Evolutionary conservation across 2,113 vertebrate species (phyloP), one percentile per base, ranked within the genome.

Genomic region (Varanus komodoensis): DNA sequence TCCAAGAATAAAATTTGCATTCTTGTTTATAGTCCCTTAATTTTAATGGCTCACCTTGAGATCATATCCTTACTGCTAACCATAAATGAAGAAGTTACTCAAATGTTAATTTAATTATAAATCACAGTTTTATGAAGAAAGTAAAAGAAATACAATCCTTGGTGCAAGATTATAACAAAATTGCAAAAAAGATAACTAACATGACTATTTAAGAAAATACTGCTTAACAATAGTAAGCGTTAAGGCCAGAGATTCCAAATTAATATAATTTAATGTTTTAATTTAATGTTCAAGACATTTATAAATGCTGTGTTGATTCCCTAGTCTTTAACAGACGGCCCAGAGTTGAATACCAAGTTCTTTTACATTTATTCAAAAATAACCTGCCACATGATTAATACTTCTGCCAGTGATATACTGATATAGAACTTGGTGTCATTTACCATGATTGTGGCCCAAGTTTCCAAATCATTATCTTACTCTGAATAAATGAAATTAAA

Each of bases 391-490:
- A 69, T 85, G 61, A 77, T 32, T 67, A 67, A 50, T 8, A 73
- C 23, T 38, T 88, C 67, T 54, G 61, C 61, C 44, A 88, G 64
- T 87, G 79, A 48, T 68, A 50, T 87, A 50, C 8, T 27, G 4
- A 68, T 68, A 77, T 19, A 84, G 73, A 27, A 34, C 21, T 77
- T 32, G 61, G 19, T 89, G 12, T 84, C 57, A 78, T 38, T 68
- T 68, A 84, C 3, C 12, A 75, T 50, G 19, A 50, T 27, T 78
- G 17, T 83, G 73, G 57, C 21, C 27, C 57, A 84, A 52, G 27
- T 15, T 34, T 17, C 38, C 27, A 89, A 48, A 89, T 89, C 27
- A 88, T 71, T 71, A 74, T 74, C 69, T 64, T 44, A 83, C 69
- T 83, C 34, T 34, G 14, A 89, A 68, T 85, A 85, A 52, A 78